Evolutionary conservation across 2,113 vertebrate species (phyloP), one percentile per base, ranked within the genome.

Genomic region (Apistogramma diplotaenia): DNA sequence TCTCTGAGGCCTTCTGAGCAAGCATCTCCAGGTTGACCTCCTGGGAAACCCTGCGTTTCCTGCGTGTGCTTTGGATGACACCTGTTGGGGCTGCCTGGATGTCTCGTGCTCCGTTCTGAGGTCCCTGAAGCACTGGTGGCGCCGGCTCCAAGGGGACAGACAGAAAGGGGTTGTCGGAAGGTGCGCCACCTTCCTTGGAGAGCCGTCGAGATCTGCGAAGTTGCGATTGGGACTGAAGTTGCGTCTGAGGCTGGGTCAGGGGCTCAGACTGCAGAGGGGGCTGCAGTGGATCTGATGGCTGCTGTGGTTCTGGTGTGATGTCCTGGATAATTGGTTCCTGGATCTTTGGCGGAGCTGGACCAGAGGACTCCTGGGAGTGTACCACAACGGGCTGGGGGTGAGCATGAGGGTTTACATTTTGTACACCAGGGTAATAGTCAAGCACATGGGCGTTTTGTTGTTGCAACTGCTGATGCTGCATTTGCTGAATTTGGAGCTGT

Each of bases 11-110:
- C 91, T 99, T 98, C 85, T 99, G 98, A 31, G 98, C 98, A 61
- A 99, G 90, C 15, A 97, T 99, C 89, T 99, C 95, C 91, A 99
- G 92, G 90, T 99, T 99, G 82, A 96, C 97, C 89, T 99, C 98
- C 91, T 99, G 97, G 53, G 98, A 99, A 9, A 95, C 95, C 86
- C 97, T 96, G 11, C 97, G 96, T 62, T 96, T 96, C 87, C 97
- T 93, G 19, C 95, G 93, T 0, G 97, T 97, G 86, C 96, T 99
- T 93, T 99, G 98, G 87, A 99, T 99, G 65, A 99, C 97, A 1
- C 97, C 96, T 53, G 97, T 96, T 0, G 95, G 93, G 27, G 96
- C 95, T 6, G 95, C 95, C 57, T 93, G 95, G 62, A 96, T 87
- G 90, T 94, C 94, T 0, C 88, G 74, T 58, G 84, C 90, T 25